phyloP scores from a whole-genome alignment of 1,140 invertebrate genomes.

The Agraylea sexmaculata region DNA sequence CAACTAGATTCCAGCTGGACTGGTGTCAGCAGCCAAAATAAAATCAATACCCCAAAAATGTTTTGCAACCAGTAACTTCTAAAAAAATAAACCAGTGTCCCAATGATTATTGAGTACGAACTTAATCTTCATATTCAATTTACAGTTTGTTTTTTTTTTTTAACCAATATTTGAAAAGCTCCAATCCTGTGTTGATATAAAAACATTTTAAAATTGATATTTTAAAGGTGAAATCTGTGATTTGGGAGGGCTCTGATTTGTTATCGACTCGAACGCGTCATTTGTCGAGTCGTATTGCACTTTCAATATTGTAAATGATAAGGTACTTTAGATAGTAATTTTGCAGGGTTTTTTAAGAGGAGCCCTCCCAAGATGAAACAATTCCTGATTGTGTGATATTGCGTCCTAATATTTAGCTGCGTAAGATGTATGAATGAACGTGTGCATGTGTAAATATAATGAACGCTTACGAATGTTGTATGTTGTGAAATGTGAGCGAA shows the following conservation, averaged over 20 bases:
- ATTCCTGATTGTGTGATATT: constrained; percentile 24
- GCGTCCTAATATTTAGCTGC: constrained; percentile 23
- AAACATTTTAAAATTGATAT: too few relatives aligned
- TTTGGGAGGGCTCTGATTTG: constrained; percentile 23
- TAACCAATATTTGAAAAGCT: too few relatives aligned
- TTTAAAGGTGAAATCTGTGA: constrained; percentile 23
- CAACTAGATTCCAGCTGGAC: neutral
- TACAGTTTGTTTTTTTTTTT: too few relatives aligned
- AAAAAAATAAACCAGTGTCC: too few relatives aligned
- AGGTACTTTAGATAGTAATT: constrained; percentile 23
- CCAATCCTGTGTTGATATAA: too few relatives aligned
- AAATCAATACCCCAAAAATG: too few relatives aligned
- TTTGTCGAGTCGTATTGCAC: constrained; percentile 15
- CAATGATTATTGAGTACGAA: too few relatives aligned
- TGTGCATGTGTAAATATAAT: constrained; percentile 12
- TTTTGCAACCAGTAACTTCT: too few relatives aligned
- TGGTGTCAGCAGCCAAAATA: too few relatives aligned
- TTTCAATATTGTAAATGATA: constrained; percentile 18
- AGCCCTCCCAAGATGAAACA: constrained; percentile 21
- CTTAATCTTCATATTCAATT: too few relatives aligned
- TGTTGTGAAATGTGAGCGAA: too few relatives aligned
- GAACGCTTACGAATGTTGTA: constrained; percentile 11
- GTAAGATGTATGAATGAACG: constrained; percentile 21
- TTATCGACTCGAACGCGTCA: constrained; percentile 17
- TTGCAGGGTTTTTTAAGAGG: constrained; percentile 22